Conservation (phyloP, 2,113 vertebrate species). For the Protobothrops mucrosquamatus region DNA sequence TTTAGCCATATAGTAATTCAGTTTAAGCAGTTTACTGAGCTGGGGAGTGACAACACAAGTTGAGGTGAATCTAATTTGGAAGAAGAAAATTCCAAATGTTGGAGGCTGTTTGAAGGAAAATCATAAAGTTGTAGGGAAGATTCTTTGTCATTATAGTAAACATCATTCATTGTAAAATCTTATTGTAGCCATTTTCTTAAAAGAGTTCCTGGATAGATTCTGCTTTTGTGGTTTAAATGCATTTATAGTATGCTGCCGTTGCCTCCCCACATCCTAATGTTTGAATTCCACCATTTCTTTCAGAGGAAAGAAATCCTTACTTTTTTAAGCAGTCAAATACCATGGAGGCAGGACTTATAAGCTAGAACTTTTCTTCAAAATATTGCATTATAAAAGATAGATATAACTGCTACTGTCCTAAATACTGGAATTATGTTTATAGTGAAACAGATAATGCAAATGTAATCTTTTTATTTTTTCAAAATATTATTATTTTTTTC, state of each 20-base stretch:
- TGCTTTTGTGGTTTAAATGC: neutral
- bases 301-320: neutral
- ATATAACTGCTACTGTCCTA: neutral
- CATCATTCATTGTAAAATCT: neutral
- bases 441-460: neutral
- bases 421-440: neutral
- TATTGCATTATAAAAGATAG: neutral
- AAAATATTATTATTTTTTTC: neutral
- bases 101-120: neutral
- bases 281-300: neutral
- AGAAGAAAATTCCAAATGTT: neutral
- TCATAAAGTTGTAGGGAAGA: neutral
- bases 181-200: neutral
- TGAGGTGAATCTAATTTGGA: neutral
- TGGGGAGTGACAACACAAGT: neutral
- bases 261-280: neutral
- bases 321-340: neutral
- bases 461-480: neutral
- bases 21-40: neutral
- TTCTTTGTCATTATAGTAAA: neutral
- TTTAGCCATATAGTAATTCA: neutral
- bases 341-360: neutral
- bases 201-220: neutral
- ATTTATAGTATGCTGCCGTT: neutral
- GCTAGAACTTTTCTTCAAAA: neutral